These are phyloP conservation scores for Rhea americana DNA, from an alignment of 2,113 vertebrate species.

Conservation along the genomic window DNA sequence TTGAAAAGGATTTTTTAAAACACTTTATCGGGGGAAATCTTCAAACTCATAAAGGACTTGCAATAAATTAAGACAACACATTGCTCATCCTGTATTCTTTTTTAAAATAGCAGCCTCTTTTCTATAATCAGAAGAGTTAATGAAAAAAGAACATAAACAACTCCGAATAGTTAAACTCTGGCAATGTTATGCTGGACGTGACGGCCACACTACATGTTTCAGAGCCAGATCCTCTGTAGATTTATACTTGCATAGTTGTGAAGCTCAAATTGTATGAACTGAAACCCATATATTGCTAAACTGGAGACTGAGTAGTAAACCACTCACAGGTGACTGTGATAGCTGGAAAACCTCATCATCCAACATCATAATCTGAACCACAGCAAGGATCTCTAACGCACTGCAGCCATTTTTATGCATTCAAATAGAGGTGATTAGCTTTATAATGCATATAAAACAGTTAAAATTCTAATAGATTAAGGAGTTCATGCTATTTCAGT, in stretches of 20 bases:
- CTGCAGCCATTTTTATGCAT: background rate
- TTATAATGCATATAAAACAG: background rate
- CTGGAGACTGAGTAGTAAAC: background rate
- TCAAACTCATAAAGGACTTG: background rate
- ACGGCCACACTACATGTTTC: background rate
- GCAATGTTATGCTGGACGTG: background rate
- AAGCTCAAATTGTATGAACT: background rate
- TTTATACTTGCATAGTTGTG: background rate
- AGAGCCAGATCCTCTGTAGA: fast-evolving
- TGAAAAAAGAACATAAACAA: background rate
- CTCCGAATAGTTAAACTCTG: background rate
- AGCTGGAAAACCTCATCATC: background rate
- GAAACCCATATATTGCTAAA: background rate
- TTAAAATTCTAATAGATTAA: background rate
- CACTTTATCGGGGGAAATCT: background rate
- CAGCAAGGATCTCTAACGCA: background rate
- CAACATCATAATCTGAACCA: background rate
- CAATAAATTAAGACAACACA: background rate
- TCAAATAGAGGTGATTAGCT: background rate
- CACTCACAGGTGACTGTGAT: background rate
- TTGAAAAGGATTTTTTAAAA: background rate
- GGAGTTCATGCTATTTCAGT: background rate
- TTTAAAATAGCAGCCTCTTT: background rate
- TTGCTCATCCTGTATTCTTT: background rate
- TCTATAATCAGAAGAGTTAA: background rate